phyloP scores from a whole-genome alignment of 2,113 vertebrate genomes.

The Pseudonaja textilis region DNA sequence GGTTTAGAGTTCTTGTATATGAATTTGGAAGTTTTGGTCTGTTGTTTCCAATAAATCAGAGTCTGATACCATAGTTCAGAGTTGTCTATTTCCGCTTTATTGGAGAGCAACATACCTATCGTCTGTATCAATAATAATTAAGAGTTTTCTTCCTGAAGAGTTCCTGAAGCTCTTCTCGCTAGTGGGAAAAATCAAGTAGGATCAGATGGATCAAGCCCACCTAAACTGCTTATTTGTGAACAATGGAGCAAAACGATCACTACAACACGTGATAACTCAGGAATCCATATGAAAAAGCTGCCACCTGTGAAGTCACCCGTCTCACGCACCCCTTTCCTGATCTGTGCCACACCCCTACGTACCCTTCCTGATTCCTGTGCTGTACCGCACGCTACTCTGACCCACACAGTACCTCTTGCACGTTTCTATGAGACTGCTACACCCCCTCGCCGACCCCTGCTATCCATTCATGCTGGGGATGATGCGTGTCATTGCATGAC shows the following conservation, averaged over 20 bases:
- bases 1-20: not conserved
- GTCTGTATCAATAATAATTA: not conserved
- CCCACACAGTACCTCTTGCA: too few relatives aligned
- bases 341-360: too few relatives aligned
- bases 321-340: too few relatives aligned
- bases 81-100: too few relatives aligned
- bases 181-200: not conserved
- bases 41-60: not conserved
- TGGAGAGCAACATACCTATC: too few relatives aligned
- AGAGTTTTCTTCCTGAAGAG: not conserved
- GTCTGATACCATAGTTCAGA: not conserved
- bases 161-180: not conserved
- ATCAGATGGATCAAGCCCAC: not conserved
- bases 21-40: not conserved
- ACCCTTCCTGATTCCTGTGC: too few relatives aligned
- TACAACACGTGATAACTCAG: not conserved
- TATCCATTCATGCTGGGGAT: too few relatives aligned
- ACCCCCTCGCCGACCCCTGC: too few relatives aligned
- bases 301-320: not conserved
- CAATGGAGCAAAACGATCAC: not conserved
- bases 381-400: too few relatives aligned
- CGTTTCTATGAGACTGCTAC: too few relatives aligned
- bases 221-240: not conserved
- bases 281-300: not conserved
- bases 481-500: too few relatives aligned